phyloP scores from a whole-genome alignment of 1,140 invertebrate species.

The Lethrus apterus region DNA sequence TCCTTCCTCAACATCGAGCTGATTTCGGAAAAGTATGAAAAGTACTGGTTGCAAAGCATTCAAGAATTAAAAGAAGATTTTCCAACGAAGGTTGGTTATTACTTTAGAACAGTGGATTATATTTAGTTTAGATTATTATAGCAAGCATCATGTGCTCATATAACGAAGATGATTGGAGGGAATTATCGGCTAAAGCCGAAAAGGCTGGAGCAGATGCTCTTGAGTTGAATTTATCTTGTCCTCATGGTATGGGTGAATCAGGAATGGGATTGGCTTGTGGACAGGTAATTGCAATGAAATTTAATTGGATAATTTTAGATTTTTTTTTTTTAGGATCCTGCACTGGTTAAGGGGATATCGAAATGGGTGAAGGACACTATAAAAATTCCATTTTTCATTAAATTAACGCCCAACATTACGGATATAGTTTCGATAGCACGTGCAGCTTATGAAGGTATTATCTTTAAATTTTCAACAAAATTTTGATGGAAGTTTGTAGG shows the following conservation, averaged over 20 bases:
- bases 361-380: slow-evolving; percentile 78
- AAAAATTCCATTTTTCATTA: slow-evolving; percentile 96
- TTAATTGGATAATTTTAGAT: slow-evolving; percentile 1
- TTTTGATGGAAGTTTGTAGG: slow-evolving; percentile 46
- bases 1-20: slow-evolving; percentile 97
- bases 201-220: slow-evolving; percentile 86
- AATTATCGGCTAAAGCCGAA: slow-evolving; percentile 72
- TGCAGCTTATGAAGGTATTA: slow-evolving; percentile 79
- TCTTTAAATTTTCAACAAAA: slow-evolving; percentile 14
- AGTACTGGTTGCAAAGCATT: slow-evolving; percentile 89
- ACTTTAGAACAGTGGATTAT: background rate
- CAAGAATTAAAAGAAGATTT: slow-evolving; percentile 88
- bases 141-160: slow-evolving; percentile 96
- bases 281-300: slow-evolving; percentile 54
- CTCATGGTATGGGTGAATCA: slow-evolving; percentile 96
- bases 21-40: slow-evolving; percentile 92
- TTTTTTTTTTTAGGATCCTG: slow-evolving; percentile 59
- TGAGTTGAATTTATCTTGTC: slow-evolving; percentile 95
- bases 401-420: slow-evolving; percentile 96
- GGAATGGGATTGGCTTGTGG: slow-evolving; percentile 98
- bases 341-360: slow-evolving; percentile 83
- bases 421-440: slow-evolving; percentile 82
- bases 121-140: slow-evolving; percentile 69
- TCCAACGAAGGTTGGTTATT: slow-evolving; percentile 41
- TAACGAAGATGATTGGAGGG: slow-evolving; percentile 81